A percentile compares a stretch with the other conserved stretches of the same genome.
Conservation (phyloP, 2,113 vertebrate genomes). For the Connochaetes taurinus region DNA sequence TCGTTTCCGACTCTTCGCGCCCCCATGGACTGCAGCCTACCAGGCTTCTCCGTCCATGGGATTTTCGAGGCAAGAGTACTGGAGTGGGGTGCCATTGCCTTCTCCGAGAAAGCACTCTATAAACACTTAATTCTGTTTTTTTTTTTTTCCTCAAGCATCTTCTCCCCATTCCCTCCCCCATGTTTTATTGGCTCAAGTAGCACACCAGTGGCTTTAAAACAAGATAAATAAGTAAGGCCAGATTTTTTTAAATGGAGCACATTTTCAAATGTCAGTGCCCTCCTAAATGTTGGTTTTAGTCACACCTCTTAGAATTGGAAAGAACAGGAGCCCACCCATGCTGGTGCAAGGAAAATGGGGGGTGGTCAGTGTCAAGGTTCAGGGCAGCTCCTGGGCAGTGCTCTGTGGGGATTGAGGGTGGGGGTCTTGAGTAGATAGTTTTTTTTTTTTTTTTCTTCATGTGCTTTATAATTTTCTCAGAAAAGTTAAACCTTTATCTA, state of each 20-base stretch:
- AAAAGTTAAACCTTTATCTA: background rate
- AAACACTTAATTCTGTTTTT: background rate
- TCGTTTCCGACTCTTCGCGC: rapidly evolving
- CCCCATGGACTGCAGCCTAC: rapidly evolving
- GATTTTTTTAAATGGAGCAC: background rate
- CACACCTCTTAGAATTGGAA: background rate
- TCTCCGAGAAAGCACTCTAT: too few species aligned
- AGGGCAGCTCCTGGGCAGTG: background rate
- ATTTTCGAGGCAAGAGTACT: too few species aligned
- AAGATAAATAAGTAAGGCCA: background rate
- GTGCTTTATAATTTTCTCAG: background rate
- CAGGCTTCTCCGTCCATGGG: too few species aligned
- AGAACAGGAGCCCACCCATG: background rate
- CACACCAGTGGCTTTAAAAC: background rate
- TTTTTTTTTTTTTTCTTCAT: background rate
- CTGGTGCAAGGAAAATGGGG: background rate
- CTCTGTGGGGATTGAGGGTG: rapidly evolving
- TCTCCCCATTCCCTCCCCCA: rapidly evolving
- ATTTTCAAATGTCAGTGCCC: background rate
- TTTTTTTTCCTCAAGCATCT: background rate
- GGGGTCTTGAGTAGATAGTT: background rate
- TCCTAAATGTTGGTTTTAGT: background rate
- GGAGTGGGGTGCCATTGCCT: too few species aligned
- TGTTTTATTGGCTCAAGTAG: background rate
- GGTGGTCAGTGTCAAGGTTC: rapidly evolving